Base-by-base conservation (phyloP, 2,113 vertebrate species). In the Grantiella picta region DNA sequence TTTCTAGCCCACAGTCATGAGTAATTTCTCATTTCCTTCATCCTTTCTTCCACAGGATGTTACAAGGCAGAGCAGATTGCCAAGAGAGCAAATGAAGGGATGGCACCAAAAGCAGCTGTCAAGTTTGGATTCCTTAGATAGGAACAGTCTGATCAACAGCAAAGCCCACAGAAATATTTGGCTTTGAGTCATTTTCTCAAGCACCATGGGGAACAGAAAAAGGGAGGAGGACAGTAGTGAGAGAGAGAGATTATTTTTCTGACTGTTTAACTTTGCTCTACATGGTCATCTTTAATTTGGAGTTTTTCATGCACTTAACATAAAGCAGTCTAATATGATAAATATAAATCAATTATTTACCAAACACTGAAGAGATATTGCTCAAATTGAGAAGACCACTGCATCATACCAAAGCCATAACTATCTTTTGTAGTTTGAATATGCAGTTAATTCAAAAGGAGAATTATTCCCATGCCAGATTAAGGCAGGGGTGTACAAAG, bases 131-230 rank as follows among this genome's bases (percentile, higher is more conserved):
- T 96, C 57, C 73, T 96, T 90, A 81, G 86, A 93, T 40, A 90
- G 73, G 97, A 97, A 95, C 89, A 97, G 77, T 89, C 88, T 96
- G 95, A 96, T 88, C 88, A 96, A 79, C 82, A 94, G n/a, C 59
- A 89, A 91, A 91, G 47, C 85, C 70, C 57, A 77, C 95, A 85
- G 89, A 96, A 92, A 97, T 97, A 94, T 83, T 97, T 89, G 96
- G 83, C 84, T 95, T 89, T 75, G 66, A 96, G 50, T 89, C 44
- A 93, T 85, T 80, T 95, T 92, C 86, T 68, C 56, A 77, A 73
- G 40, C 63, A 79, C 25, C 45, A 44, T 7, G 25, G 38, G 38
- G 77, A 95, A 85, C 25, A 82, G 66, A 85, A 93, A 84, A 60
- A 2, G 1, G 28, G 23, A 70, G 54, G 5, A 22, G 28, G 45